Percentiles rank a stretch among this genome's conserved stretches.
These are phyloP conservation scores for Luehdorfia chinensis DNA, from an alignment of 1,140 invertebrate genomes.

Conservation along the genomic window DNA sequence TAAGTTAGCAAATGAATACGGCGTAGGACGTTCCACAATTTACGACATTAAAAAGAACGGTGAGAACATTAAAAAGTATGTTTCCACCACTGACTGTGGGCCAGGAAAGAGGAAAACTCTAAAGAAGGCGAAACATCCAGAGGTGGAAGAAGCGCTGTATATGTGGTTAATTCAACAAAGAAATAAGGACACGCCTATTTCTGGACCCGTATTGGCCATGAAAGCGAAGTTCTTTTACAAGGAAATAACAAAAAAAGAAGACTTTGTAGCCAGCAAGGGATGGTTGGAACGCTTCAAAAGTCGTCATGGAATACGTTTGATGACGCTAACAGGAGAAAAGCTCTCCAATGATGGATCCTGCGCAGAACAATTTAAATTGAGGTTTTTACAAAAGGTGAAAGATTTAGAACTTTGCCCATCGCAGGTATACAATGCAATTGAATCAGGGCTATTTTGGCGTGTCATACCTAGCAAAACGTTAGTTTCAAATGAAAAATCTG, in stretches of 20 bases:
- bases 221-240: slow-evolving; percentile 50
- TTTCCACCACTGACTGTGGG: slow-evolving; percentile 38
- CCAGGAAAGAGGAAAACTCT: slow-evolving; percentile 41
- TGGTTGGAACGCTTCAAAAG: slow-evolving; percentile 50
- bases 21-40: slow-evolving; percentile 41
- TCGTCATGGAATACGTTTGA: slow-evolving; percentile 45
- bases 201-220: slow-evolving; percentile 38
- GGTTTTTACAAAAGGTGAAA: slow-evolving; percentile 35
- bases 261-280: slow-evolving; percentile 49
- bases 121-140: slow-evolving; percentile 44
- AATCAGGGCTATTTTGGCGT: slow-evolving; percentile 43
- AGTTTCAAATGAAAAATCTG: slow-evolving; percentile 39
- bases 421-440: slow-evolving; percentile 44
- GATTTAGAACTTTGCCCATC: slow-evolving; percentile 39
- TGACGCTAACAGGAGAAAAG: slow-evolving; percentile 46
- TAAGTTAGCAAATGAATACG: slow-evolving; percentile 38
- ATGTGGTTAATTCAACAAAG: slow-evolving; percentile 46
- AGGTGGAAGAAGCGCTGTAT: slow-evolving; percentile 40
- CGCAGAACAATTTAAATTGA: slow-evolving; percentile 32
- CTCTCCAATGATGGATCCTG: slow-evolving; percentile 38
- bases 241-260: slow-evolving; percentile 46
- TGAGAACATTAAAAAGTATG: slow-evolving; percentile 37
- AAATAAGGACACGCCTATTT: slow-evolving; percentile 42
- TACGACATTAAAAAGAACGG: slow-evolving; percentile 33
- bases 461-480: slow-evolving; percentile 41